These are phyloP conservation scores for Aplodontia rufa DNA, from an alignment of 2,113 vertebrate genomes.

Conservation along the genomic window DNA sequence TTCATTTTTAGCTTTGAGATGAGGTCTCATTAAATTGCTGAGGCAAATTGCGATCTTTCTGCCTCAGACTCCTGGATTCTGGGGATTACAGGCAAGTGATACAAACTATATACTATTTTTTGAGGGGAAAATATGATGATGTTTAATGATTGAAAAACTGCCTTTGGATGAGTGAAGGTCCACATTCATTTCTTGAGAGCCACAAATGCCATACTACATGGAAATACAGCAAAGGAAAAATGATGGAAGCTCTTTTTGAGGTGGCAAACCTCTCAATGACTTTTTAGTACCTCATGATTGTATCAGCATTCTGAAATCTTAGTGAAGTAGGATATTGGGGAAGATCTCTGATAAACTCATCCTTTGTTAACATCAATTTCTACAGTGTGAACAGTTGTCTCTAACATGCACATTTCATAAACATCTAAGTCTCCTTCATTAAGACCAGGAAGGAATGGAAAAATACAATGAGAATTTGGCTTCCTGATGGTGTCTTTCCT, in stretches of 20 bases:
- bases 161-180: background rate
- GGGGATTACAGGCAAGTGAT: no score
- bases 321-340: background rate
- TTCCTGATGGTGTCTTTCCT: background rate
- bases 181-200: background rate
- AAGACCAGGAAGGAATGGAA: background rate
- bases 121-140: background rate
- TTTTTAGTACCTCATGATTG: background rate
- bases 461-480: background rate
- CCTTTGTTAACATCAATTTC: background rate
- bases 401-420: background rate
- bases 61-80: background rate
- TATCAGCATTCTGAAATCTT: background rate
- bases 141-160: background rate
- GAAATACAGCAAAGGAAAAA: background rate
- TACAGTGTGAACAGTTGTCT: background rate
- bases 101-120: background rate
- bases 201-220: background rate
- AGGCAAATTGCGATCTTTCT: background rate
- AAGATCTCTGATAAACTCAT: background rate
- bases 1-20: background rate
- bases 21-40: no score
- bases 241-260: background rate
- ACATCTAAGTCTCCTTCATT: background rate
- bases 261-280: background rate